These are phyloP conservation scores for Ladona fulva DNA, from an alignment of 1,140 invertebrate genomes.

Conservation along the genomic window DNA sequence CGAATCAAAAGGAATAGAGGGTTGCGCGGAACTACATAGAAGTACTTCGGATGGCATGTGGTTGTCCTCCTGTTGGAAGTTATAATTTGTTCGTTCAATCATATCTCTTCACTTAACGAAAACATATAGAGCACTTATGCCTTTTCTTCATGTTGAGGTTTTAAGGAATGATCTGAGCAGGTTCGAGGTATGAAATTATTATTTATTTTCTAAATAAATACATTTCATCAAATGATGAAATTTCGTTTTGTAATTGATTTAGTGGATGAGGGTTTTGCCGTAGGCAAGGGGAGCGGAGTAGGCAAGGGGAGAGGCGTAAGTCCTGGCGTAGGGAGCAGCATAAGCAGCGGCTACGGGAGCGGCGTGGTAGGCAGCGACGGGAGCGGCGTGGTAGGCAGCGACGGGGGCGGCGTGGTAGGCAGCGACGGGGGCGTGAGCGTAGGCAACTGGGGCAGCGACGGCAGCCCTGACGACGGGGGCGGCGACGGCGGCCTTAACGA, in stretches of 20 bases:
- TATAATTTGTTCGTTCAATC: too few relatives aligned
- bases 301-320: background rate
- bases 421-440: background rate
- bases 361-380: background rate
- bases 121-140: too few relatives aligned
- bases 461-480: conserved; percentile 2
- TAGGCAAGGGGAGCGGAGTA: background rate
- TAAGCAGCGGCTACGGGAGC: background rate
- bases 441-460: conserved; percentile 16
- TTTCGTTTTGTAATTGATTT: background rate
- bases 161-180: too few relatives aligned
- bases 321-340: background rate
- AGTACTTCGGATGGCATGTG: too few relatives aligned
- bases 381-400: conserved; percentile 14
- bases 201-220: background rate
- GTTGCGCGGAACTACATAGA: too few relatives aligned
- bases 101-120: too few relatives aligned
- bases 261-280: background rate
- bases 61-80: too few relatives aligned
- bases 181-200: too few relatives aligned
- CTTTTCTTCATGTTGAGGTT: too few relatives aligned
- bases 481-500: conserved; percentile 29
- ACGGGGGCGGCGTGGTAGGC: background rate
- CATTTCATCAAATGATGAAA: background rate
- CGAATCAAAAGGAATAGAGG: too few relatives aligned